Evolutionary conservation across 2,888 invertebrate genomes (phyloP).

Genomic region (Coenonympha arcania): DNA sequence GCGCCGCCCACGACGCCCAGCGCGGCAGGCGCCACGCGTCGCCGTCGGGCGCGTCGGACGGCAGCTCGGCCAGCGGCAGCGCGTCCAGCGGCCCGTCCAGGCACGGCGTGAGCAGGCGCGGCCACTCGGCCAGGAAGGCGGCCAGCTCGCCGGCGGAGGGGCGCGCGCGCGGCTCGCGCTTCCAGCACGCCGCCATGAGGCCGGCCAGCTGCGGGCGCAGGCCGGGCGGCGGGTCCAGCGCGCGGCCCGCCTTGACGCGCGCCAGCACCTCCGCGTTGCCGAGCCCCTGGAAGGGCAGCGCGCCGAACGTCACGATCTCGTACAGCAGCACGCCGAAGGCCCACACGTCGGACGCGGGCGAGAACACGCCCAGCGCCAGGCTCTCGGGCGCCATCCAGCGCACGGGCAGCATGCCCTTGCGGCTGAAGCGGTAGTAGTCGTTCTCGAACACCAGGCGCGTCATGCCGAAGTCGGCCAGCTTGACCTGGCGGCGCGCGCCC

Average conservation of each 20-base stretch:
- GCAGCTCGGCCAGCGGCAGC: slow-evolving; percentile 76
- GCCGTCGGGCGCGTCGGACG: slow-evolving; percentile 5
- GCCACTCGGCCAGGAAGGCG: slow-evolving; percentile 84
- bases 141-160: slow-evolving; percentile 86
- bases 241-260: slow-evolving; percentile 83
- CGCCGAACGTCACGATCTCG: slow-evolving; percentile 92
- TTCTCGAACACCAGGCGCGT: slow-evolving; percentile 89
- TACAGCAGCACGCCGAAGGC: slow-evolving; percentile 90
- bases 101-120: slow-evolving; percentile 83
- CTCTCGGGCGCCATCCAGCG: slow-evolving; percentile 96
- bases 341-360: slow-evolving; percentile 92
- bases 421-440: slow-evolving; percentile 91
- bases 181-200: slow-evolving; percentile 87
- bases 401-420: slow-evolving; percentile 90
- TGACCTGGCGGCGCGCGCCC: slow-evolving; percentile 81
- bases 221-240: slow-evolving; percentile 82
- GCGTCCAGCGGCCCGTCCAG: slow-evolving; percentile 83
- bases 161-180: slow-evolving; percentile 76
- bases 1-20: slow-evolving; percentile 54
- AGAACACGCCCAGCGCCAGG: slow-evolving; percentile 85
- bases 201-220: slow-evolving; percentile 84
- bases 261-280: slow-evolving; percentile 89
- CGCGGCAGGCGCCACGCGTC: slow-evolving; percentile 41
- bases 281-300: slow-evolving; percentile 90
- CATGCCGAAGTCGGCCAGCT: slow-evolving; percentile 94